Conservation (phyloP, 2,797 vertebrate species). For the Neoniphon sammara region DNA sequence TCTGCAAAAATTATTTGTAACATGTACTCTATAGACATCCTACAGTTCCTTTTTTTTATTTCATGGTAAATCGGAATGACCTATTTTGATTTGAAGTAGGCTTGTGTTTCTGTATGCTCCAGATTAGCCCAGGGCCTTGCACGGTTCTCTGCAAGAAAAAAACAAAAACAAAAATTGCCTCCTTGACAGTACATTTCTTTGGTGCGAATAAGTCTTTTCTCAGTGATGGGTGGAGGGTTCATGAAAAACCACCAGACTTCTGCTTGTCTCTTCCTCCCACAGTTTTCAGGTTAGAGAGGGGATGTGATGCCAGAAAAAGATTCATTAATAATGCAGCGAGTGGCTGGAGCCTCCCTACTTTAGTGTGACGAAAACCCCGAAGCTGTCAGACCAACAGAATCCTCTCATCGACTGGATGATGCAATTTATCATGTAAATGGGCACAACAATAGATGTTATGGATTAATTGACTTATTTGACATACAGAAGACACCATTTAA, state of each 20-base stretch:
- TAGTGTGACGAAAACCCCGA: conserved; percentile 57
- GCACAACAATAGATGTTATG: conserved; percentile 10
- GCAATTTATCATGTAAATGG: conserved; percentile 29
- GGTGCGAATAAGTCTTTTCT: conserved; percentile 19
- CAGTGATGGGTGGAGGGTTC: conserved; percentile 41
- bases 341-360: conserved; percentile 78
- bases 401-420: conserved; percentile 48
- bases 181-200: conserved; percentile 6
- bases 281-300: conserved; percentile 64
- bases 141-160: conserved; percentile 19
- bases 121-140: conserved; percentile 14
- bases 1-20: not conserved
- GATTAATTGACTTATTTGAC: conserved; percentile 31
- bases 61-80: not conserved
- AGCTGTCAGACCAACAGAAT: conserved; percentile 56
- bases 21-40: not conserved
- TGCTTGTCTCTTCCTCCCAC: conserved; percentile 55
- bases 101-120: conserved; percentile 43
- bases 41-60: not conserved
- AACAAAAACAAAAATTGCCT: not conserved
- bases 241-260: conserved; percentile 51
- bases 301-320: conserved; percentile 78
- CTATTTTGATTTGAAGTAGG: conserved; percentile 20
- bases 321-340: conserved; percentile 82
- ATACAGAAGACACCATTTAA: conserved; percentile 24